Evolutionary conservation across 2,113 vertebrate genomes (phyloP).

Genomic region (Uria aalge): DNA sequence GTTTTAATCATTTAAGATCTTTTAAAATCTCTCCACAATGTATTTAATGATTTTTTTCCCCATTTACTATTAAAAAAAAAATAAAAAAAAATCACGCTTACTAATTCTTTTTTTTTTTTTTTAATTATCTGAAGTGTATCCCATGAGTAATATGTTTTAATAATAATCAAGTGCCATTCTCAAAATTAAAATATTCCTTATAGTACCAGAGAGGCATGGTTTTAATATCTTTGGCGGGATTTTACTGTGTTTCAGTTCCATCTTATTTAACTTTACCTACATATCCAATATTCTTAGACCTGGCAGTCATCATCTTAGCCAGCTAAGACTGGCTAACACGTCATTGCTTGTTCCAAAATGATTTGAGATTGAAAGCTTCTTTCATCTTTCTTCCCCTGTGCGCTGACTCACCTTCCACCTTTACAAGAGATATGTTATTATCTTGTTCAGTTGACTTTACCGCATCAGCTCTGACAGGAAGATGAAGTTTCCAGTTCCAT

Average conservation of each 20-base stretch:
- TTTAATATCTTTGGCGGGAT: neutral
- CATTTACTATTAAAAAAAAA: neutral
- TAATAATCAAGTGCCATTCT: neutral
- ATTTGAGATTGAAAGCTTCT: constrained; percentile 4
- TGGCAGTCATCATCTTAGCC: neutral
- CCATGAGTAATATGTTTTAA: neutral
- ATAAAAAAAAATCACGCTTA: neutral
- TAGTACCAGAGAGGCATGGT: neutral
- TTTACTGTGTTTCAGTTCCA: neutral
- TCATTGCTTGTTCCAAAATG: neutral
- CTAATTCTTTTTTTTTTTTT: neutral
- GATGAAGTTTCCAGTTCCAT: constrained; percentile 50
- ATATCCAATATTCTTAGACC: neutral
- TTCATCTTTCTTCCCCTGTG: constrained; percentile 50
- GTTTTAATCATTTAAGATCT: neutral
- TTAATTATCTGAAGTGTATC: neutral
- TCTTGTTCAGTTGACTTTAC: constrained; percentile 61
- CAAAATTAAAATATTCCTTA: neutral
- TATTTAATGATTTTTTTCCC: neutral
- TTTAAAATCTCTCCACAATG: neutral
- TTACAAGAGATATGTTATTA: constrained; percentile 59
- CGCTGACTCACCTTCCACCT: constrained; percentile 63
- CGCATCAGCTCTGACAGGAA: constrained; percentile 66
- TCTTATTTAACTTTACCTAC: neutral
- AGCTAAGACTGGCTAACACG: neutral